phyloP scores from a whole-genome alignment of 2,797 vertebrate genomes.

The Staurois parvus region DNA sequence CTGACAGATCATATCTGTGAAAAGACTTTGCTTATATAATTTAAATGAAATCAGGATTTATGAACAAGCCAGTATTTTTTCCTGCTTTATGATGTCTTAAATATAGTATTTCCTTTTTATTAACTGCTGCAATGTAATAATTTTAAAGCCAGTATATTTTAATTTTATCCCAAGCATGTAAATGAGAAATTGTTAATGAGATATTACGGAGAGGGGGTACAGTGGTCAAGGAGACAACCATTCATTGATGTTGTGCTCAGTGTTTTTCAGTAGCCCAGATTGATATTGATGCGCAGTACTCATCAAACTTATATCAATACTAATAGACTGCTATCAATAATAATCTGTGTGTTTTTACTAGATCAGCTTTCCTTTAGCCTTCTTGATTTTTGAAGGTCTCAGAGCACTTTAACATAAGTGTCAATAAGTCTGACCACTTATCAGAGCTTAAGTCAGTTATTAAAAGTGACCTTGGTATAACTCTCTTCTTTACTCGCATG shows the following conservation, averaged over 20 bases:
- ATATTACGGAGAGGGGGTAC: background rate
- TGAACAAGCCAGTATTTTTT: too few relatives aligned
- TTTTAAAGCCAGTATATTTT: background rate
- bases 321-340: constrained; percentile 96
- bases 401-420: constrained; percentile 80
- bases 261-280: constrained; percentile 62
- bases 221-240: constrained; percentile 43
- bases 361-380: constrained; percentile 79
- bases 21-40: too few relatives aligned
- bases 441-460: constrained; percentile 92
- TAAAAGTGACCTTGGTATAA: constrained; percentile 98
- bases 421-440: constrained; percentile 87
- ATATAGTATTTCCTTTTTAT: too few relatives aligned
- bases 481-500: constrained; percentile 87
- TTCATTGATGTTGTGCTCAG: constrained; percentile 68
- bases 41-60: too few relatives aligned
- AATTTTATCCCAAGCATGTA: background rate
- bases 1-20: too few relatives aligned
- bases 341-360: constrained; percentile 81
- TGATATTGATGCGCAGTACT: constrained; percentile 79
- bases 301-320: constrained; percentile 97
- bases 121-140: too few relatives aligned
- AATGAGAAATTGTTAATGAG: background rate
- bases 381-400: constrained; percentile 69
- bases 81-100: too few relatives aligned